A percentile compares a stretch with the other conserved stretches of the same genome.
Conservation (phyloP, 2,113 vertebrate species). For the Myotis brandtii region DNA sequence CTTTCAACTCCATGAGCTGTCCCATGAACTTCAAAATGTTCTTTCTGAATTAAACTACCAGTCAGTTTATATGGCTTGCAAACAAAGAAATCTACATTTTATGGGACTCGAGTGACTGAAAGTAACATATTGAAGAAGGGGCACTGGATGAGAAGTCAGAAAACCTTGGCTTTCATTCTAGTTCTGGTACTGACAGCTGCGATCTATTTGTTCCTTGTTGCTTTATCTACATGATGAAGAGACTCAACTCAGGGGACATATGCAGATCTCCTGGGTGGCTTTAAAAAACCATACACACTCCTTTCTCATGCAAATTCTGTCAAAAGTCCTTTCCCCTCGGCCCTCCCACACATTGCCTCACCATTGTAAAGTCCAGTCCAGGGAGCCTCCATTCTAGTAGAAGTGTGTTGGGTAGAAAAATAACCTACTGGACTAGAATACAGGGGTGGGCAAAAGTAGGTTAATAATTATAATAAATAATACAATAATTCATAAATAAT, state of each 20-base stretch:
- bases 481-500: neutral
- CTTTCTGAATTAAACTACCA: constrained; percentile 5
- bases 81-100: neutral
- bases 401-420: constrained; percentile 4
- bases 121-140: neutral
- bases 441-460: neutral
- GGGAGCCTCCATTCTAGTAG: too few relatives aligned
- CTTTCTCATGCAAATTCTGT: neutral
- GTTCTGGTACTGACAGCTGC: neutral
- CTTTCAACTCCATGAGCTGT: neutral
- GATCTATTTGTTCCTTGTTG: neutral
- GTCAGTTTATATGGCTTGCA: constrained; percentile 23
- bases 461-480: neutral
- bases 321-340: neutral
- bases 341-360: neutral
- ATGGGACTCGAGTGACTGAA: neutral
- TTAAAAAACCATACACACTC: neutral
- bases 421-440: neutral
- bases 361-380: neutral
- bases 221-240: neutral
- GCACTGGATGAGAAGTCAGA: neutral
- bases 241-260: neutral
- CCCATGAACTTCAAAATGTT: neutral
- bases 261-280: neutral
- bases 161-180: neutral